Evolutionary conservation across 92 coral and sea anemone genomes (phyloP).

Genomic region (Zoanthus solanderi): DNA sequence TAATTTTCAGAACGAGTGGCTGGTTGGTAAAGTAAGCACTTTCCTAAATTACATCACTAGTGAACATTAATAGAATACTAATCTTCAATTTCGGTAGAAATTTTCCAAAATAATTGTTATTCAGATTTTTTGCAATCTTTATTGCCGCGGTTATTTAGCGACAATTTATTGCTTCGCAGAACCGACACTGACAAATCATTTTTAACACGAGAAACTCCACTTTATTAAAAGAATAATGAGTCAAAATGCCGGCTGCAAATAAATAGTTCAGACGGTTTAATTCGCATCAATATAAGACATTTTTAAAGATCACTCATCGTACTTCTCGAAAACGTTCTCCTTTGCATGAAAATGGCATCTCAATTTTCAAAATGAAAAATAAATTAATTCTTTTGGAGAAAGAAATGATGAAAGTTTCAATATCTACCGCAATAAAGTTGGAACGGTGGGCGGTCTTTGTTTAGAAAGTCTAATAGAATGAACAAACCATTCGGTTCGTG

Average conservation of each 20-base stretch:
- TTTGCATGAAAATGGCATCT: not conserved
- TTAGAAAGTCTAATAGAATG: conserved; percentile 94
- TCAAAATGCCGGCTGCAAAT: conserved; percentile 48
- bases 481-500: conserved; percentile 88
- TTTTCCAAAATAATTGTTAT: conserved; percentile 54
- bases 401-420: conserved; percentile 79
- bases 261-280: conserved; percentile 49
- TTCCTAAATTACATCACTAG: conserved; percentile 34
- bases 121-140: conserved; percentile 32
- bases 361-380: conserved; percentile 5
- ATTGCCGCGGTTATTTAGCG: conserved; percentile 78
- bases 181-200: conserved; percentile 82
- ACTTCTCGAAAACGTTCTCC: conserved; percentile 12
- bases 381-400: conserved; percentile 37
- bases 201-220: conserved; percentile 75
- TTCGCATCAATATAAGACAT: conserved; percentile 13
- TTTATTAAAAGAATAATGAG: conserved; percentile 81
- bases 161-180: conserved; percentile 81
- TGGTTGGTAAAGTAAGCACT: conserved; percentile 5
- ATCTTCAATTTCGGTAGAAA: conserved; percentile 53
- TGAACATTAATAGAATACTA: conserved; percentile 37
- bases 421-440: conserved; percentile 88
- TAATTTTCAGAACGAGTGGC: not conserved
- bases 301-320: conserved; percentile 4
- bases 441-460: conserved; percentile 99